Percentiles rank a stretch among this genome's conserved stretches.
phyloP scores from a whole-genome alignment of 2,113 vertebrate species.

The Perca fluviatilis region DNA sequence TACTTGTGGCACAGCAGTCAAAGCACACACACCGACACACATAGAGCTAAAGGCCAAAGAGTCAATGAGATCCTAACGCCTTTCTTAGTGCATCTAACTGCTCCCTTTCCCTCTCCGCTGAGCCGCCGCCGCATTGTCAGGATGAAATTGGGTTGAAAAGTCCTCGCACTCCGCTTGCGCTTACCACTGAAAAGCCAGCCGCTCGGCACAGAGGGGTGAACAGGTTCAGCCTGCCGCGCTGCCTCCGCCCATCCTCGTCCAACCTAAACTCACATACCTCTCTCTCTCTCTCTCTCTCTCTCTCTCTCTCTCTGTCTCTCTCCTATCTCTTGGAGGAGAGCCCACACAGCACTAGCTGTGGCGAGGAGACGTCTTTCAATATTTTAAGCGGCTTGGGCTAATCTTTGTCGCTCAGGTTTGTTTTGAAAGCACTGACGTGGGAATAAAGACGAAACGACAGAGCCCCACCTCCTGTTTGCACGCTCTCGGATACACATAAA shows the following conservation, averaged over 20 bases:
- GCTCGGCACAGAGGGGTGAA: slow-evolving; percentile 64
- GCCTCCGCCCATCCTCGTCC: slow-evolving; percentile 48
- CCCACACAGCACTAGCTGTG: slow-evolving; percentile 39
- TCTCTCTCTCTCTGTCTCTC: slow-evolving; percentile 8
- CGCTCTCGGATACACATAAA: slow-evolving; percentile 8
- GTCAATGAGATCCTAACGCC: slow-evolving; percentile 62
- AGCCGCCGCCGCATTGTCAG: slow-evolving; percentile 49
- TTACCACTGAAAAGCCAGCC: slow-evolving; percentile 53
- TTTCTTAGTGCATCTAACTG: slow-evolving; percentile 31
- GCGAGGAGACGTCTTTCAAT: slow-evolving; percentile 74
- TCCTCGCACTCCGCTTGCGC: slow-evolving; percentile 41
- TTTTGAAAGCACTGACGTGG: slow-evolving; percentile 67
- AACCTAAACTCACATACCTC: slow-evolving; percentile 43
- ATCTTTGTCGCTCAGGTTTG: slow-evolving; percentile 78
- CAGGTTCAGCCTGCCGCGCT: slow-evolving; percentile 63
- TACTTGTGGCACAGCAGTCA: slow-evolving; percentile 4
- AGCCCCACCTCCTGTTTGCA: slow-evolving; percentile 47
- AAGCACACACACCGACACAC: not conserved
- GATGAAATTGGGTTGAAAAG: slow-evolving; percentile 76
- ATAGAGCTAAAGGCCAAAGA: slow-evolving; percentile 59
- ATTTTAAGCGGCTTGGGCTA: slow-evolving; percentile 79
- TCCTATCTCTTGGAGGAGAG: slow-evolving; percentile 68
- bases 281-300: not conserved
- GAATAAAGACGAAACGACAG: slow-evolving; percentile 60
- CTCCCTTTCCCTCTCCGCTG: slow-evolving; percentile 25